Evolutionary conservation across 2,797 vertebrate species (phyloP).

Genomic region (Mareca strepera): DNA sequence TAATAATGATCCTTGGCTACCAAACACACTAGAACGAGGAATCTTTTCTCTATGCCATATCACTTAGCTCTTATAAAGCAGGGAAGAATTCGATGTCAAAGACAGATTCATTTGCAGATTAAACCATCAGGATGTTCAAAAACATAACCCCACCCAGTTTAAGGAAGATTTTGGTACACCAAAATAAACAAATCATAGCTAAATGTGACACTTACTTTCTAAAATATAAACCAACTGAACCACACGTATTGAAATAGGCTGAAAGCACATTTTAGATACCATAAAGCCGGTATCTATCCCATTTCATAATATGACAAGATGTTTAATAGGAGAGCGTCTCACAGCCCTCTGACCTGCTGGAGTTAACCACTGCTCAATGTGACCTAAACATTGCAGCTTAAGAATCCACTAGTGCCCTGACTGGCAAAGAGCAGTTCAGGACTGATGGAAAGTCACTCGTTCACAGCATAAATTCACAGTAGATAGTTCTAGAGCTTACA

Average conservation of each 20-base stretch:
- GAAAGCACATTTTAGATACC: not conserved
- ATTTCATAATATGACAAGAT: not conserved
- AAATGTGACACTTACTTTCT: not conserved
- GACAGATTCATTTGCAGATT: not conserved
- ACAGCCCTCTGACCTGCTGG: not conserved
- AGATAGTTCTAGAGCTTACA: not conserved
- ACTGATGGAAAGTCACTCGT: not conserved
- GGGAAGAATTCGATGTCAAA: not conserved
- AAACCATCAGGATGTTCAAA: not conserved
- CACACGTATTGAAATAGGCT: not conserved
- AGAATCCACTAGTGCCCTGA: not conserved
- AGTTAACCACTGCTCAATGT: not conserved
- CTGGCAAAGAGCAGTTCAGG: not conserved
- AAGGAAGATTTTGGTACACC: not conserved
- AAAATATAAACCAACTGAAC: not conserved
- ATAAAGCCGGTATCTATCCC: not conserved
- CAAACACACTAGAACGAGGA: not conserved
- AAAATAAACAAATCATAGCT: not conserved
- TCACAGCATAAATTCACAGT: not conserved
- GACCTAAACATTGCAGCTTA: not conserved
- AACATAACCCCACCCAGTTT: not conserved
- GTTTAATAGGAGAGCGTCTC: not conserved
- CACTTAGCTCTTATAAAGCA: not conserved
- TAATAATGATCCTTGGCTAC: not conserved
- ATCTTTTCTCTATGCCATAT: not conserved